A percentile compares a stretch with the other conserved stretches of the same genome.
These are phyloP conservation scores for Notothenia coriiceps DNA, from an alignment of 2,113 vertebrate genomes.

Conservation along the genomic window DNA sequence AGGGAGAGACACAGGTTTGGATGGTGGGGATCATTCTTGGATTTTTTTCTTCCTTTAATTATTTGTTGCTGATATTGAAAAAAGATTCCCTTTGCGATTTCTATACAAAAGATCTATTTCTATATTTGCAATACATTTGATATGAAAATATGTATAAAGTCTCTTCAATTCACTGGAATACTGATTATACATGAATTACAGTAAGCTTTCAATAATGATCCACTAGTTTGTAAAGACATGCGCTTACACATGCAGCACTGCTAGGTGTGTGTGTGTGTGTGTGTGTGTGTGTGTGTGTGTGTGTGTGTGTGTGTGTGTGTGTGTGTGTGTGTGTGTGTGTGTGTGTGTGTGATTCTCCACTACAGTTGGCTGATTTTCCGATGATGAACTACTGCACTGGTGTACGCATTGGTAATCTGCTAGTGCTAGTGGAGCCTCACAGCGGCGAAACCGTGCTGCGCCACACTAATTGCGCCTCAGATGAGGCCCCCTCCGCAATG, in stretches of 20 bases:
- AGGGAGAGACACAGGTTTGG: slow-evolving; percentile 55
- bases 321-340: neutral
- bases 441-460: no score
- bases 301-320: no score
- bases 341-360: slow-evolving; percentile 17
- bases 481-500: no score
- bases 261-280: neutral
- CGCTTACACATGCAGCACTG: neutral
- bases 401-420: neutral
- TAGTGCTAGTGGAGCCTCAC: no score
- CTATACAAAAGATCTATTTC: slow-evolving; percentile 88
- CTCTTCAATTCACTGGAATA: slow-evolving; percentile 19
- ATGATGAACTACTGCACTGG: slow-evolving; percentile 3
- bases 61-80: slow-evolving; percentile 77
- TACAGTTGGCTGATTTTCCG: slow-evolving; percentile 22
- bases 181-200: neutral
- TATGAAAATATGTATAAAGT: slow-evolving; percentile 32
- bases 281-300: neutral
- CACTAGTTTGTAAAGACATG: neutral
- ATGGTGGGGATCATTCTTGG: slow-evolving; percentile 62
- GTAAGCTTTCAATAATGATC: neutral
- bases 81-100: slow-evolving; percentile 80
- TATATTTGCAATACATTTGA: slow-evolving; percentile 90
- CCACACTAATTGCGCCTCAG: no score
- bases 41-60: slow-evolving; percentile 65